A percentile compares a stretch with the other conserved stretches of the same genome.
Evolutionary conservation across 2,797 vertebrate genomes (phyloP).

Genomic region (Clarias fuscus): DNA sequence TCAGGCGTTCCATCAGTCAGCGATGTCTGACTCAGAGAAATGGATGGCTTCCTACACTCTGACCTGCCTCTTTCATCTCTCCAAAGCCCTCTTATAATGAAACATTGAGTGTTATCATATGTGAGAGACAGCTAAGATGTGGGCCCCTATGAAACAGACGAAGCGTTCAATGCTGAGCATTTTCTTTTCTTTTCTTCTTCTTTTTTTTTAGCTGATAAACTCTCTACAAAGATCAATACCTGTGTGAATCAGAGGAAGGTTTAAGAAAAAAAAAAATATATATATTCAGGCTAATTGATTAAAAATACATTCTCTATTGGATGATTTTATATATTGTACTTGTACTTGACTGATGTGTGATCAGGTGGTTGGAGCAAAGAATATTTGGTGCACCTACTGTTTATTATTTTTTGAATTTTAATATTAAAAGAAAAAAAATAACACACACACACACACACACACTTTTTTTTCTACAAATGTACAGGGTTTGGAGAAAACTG

Average conservation of each 20-base stretch:
- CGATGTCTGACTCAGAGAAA: constrained; percentile 56
- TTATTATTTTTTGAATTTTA: too few species aligned
- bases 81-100: constrained; percentile 46
- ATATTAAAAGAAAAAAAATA: too few species aligned
- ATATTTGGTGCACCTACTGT: too few species aligned
- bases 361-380: too few species aligned
- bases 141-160: constrained; percentile 17
- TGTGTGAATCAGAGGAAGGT: neutral
- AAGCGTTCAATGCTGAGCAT: constrained; percentile 9
- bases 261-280: neutral
- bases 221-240: neutral
- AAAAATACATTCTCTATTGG: neutral
- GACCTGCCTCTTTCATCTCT: constrained; percentile 52
- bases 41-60: constrained; percentile 66
- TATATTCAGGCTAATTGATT: neutral
- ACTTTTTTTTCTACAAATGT: neutral
- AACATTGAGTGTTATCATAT: constrained; percentile 52
- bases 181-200: neutral
- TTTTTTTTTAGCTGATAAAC: neutral
- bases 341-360: neutral
- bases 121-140: constrained; percentile 40
- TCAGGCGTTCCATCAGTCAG: constrained; percentile 42
- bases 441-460: too few species aligned
- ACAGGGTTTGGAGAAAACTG: neutral
- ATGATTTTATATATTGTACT: neutral